Evolutionary conservation across 2,113 vertebrate genomes (phyloP), one percentile per base, ranked within the genome.

Genomic region (Montifringilla adamsi): DNA sequence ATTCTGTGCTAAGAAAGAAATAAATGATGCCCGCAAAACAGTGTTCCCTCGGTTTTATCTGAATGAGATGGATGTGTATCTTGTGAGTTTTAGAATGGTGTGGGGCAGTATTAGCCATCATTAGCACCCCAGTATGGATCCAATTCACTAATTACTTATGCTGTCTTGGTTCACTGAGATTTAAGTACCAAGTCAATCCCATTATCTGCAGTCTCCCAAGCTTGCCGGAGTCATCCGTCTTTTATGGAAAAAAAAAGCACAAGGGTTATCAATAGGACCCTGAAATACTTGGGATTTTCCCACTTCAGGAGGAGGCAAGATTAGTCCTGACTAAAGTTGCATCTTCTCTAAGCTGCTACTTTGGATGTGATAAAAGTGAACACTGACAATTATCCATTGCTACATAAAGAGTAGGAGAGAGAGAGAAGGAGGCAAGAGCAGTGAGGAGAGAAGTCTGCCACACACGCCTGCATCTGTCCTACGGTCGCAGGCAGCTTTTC

Each of bases 101-200:
- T 97, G 97, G 98, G 98, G 98, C 98, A 98, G 98, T 98, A 98
- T 99, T 98, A 99, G 98, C 98, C 98, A 98, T 99, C 98, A 98
- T 99, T 99, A 99, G 98, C 98, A 98, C 98, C 98, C 98, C 98
- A 98, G 98, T 99, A 99, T 98, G 98, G 98, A 99, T 99, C 98
- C 98, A 98, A 98, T 98, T 98, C 97, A 96, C 99, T 99, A 99
- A 99, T 99, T 99, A 99, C 98, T 99, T 98, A 98, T 98, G 98
- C 98, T 98, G 98, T 98, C 97, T 97, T 99, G 99, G 98, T 99
- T 99, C 98, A 98, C 98, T 99, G 99, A 99, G 98, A 99, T 99
- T 99, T 99, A 99, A 99, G 98, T 98, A 99, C 98, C 98, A 98
- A 98, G 98, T 98, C 98, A 98, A 98, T 99, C 98, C 98, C 98